Base-by-base conservation (phyloP, 2,797 vertebrate genomes). In the Coreius guichenoti region DNA sequence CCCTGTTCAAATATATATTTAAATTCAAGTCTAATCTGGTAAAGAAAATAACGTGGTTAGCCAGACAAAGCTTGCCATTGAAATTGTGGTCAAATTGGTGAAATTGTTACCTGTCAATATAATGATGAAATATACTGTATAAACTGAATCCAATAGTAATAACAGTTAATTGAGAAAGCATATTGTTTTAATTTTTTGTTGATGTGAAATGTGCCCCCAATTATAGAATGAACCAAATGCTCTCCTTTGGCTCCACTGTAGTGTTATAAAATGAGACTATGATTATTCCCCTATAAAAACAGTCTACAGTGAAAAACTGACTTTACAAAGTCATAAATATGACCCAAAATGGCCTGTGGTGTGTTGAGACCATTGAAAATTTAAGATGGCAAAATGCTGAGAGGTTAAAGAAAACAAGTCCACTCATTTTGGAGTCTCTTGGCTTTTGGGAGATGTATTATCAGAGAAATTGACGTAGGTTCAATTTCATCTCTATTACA, bases 391-490 rank as follows among this genome's bases (percentile, higher is more conserved):
- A 85, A 87, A 88, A 79, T 79, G 73, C 72, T 81, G 36, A 58
- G 82, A 73, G 31, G 65, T 86, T 88, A 87, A 87, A 83, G 69
- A 73, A 86, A 76, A 83, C 84, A 58, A 77, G 78, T 80, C 43
- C 83, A 83, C 47, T 78, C 77, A 21, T 75, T 89, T 88, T 85
- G 51, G 21, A 26, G 83, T 61, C 39, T 47, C 67, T 61, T 86
- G 63, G 51, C 88, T 92, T 91, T 88, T 90, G 89, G 90, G 89
- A 92, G 86, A 77, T 89, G 90, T 93, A 93, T 94, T 92, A 91
- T 88, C 92, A 91, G 89, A 92, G 91, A 92, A 95, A 95, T 92
- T 93, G 93, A 95, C 91, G 90, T 89, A 74, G 85, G 90, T 81
- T 90, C 92, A 92, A 94, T 94, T 94, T 93, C 90, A 93, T 91